These are phyloP conservation scores for Callipepla californica DNA, from an alignment of 2,113 vertebrate genomes.

Conservation along the genomic window DNA sequence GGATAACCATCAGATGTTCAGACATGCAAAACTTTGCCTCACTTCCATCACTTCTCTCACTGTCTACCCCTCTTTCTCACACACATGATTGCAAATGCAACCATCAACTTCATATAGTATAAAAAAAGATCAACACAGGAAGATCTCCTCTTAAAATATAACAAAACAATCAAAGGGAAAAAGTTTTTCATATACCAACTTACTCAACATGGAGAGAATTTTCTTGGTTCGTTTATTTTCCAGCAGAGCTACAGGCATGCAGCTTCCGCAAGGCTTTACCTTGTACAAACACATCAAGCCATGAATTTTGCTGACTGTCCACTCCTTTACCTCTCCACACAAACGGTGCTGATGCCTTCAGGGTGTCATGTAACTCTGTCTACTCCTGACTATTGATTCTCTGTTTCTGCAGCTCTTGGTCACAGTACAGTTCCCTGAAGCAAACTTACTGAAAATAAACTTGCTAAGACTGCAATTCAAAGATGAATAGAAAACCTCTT, in stretches of 20 bases:
- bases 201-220: background rate
- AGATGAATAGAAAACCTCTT: conserved; percentile 8
- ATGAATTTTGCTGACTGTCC: conserved; percentile 32
- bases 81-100: background rate
- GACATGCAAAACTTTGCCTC: background rate
- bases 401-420: conserved; percentile 15
- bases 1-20: background rate
- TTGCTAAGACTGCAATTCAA: background rate
- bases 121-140: background rate
- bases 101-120: background rate
- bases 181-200: background rate
- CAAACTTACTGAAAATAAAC: conserved; percentile 23
- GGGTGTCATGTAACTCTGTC: conserved; percentile 23
- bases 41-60: background rate
- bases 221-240: conserved; percentile 26
- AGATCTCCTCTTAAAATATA: background rate
- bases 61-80: background rate
- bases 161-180: background rate
- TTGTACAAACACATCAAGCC: conserved; percentile 12
- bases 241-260: conserved; percentile 26
- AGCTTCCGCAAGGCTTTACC: background rate
- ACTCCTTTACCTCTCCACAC: background rate
- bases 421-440: conserved; percentile 21
- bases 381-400: background rate
- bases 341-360: conserved; percentile 37